Evolutionary conservation across 2,797 vertebrate species (phyloP).

Genomic region (Propithecus deckenii): DNA sequence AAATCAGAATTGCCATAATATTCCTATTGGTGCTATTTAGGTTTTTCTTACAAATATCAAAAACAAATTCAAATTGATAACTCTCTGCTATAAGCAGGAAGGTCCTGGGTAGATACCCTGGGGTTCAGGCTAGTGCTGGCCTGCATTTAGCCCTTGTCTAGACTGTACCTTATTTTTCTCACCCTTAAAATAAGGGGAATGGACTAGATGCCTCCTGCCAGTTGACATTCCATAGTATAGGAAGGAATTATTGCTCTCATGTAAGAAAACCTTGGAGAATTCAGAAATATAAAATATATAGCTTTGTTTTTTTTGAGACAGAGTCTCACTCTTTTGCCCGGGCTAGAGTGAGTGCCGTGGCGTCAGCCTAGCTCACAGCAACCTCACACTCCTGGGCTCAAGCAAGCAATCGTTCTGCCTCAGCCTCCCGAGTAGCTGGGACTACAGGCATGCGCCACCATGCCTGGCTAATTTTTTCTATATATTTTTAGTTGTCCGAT

Average conservation of each 20-base stretch:
- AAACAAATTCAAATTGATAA: constrained; percentile 5
- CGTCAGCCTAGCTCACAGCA: no score
- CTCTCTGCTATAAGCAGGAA: neutral
- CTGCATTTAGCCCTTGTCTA: neutral
- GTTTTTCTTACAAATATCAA: neutral
- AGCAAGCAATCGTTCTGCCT: no score
- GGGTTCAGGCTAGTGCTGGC: neutral
- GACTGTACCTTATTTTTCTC: neutral
- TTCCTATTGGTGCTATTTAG: neutral
- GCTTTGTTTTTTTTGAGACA: constrained; percentile 37
- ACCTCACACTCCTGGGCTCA: no score
- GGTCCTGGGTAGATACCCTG: neutral
- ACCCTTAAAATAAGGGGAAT: neutral
- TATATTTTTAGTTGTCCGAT: no score
- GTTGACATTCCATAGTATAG: neutral
- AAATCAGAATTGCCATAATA: constrained; percentile 2
- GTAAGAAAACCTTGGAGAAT: neutral
- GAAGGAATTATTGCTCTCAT: constrained; percentile 1
- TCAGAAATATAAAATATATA: neutral
- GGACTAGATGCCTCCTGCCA: neutral
- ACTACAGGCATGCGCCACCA: no score
- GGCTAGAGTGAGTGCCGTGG: no score
- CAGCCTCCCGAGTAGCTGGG: no score
- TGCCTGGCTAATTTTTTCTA: no score
- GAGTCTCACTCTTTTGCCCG: no score